Evolutionary conservation across 2,797 vertebrate species (phyloP).

Genomic region (Siniperca undulata): DNA sequence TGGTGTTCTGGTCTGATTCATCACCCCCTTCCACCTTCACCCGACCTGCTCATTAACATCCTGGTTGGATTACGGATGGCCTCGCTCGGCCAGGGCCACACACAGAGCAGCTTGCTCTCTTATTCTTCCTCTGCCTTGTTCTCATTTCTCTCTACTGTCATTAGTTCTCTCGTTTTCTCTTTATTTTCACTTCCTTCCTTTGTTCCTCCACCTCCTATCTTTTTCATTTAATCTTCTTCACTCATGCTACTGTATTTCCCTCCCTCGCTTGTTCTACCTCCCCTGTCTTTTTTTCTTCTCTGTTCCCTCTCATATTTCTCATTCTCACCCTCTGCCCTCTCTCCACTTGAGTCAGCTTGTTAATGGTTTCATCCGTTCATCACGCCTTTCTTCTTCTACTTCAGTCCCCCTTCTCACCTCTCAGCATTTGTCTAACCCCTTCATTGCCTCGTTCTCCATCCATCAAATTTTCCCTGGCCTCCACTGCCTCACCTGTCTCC

Average conservation of each 20-base stretch:
- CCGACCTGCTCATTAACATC: constrained; percentile 50
- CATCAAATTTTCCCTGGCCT: constrained; percentile 9
- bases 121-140: neutral
- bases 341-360: constrained; percentile 38
- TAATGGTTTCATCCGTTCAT: constrained; percentile 50
- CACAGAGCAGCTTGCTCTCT: neutral
- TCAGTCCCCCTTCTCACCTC: constrained; percentile 33
- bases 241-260: neutral
- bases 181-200: neutral
- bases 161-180: neutral
- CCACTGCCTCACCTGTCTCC: neutral
- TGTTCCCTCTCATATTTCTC: neutral
- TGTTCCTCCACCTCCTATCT: neutral
- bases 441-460: constrained; percentile 4
- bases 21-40: neutral
- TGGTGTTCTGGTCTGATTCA: constrained; percentile 59
- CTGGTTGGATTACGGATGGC: constrained; percentile 19
- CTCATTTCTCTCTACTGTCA: constrained; percentile 26
- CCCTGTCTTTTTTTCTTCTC: neutral
- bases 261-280: neutral
- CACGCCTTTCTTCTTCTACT: constrained; percentile 19
- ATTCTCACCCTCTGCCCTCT: constrained; percentile 10
- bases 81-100: constrained; percentile 11
- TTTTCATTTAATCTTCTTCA: constrained; percentile 4
- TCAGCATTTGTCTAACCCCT: constrained; percentile 27